A percentile compares a stretch with the other conserved stretches of the same genome.
These are phyloP conservation scores for Lasioglossum zephyrum DNA, from an alignment of 2,888 invertebrate species.

Conservation along the genomic window DNA sequence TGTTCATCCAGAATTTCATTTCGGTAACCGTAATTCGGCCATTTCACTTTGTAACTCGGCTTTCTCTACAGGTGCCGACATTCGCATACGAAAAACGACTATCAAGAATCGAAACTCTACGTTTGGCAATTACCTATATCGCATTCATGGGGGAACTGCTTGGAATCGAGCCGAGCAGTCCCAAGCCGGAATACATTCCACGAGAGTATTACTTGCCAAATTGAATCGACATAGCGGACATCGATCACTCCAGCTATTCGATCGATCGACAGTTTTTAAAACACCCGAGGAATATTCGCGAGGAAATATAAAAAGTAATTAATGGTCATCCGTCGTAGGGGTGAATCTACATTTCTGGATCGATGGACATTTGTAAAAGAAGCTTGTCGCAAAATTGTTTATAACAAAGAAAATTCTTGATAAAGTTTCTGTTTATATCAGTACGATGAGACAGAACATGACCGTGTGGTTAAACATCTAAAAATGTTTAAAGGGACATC, in stretches of 20 bases:
- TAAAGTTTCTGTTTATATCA: too few species aligned
- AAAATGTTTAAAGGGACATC: too few species aligned
- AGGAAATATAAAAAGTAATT: neutral
- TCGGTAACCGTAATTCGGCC: too few species aligned
- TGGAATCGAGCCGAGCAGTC: constrained; percentile 81
- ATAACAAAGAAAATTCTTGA: too few species aligned
- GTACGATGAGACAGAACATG: too few species aligned
- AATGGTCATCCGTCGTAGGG: too few species aligned
- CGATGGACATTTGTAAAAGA: too few species aligned
- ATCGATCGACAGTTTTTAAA: neutral
- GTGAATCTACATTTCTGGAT: too few species aligned
- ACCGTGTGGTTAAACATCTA: too few species aligned
- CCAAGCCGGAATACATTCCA: constrained; percentile 81
- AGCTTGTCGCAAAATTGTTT: too few species aligned
- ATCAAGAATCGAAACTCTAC: constrained; percentile 96
- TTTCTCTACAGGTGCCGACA: constrained; percentile 90
- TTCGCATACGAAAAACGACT: constrained; percentile 98
- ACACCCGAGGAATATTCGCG: neutral
- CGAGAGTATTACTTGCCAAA: constrained; percentile 82
- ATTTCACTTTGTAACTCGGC: too few species aligned
- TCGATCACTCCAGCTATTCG: neutral
- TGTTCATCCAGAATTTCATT: too few species aligned
- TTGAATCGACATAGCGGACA: constrained; percentile 52
- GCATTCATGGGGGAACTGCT: constrained; percentile 97
- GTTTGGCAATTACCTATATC: constrained; percentile 98